A percentile compares a stretch with the other conserved stretches of the same genome.
Evolutionary conservation across 2,797 vertebrate species (phyloP).

Genomic region (Oreortyx pictus): DNA sequence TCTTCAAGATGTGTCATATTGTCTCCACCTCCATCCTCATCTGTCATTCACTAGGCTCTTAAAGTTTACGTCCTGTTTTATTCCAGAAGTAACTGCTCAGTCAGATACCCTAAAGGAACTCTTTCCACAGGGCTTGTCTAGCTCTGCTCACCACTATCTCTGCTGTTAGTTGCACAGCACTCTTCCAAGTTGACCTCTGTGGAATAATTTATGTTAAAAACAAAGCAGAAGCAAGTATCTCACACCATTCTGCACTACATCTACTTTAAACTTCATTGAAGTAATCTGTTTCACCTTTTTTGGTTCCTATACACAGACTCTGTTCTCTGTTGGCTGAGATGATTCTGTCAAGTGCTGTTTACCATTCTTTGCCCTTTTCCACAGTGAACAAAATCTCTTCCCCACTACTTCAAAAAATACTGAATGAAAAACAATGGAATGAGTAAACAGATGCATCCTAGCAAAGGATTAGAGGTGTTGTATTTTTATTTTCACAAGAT

Average conservation of each 20-base stretch:
- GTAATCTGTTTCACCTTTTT: neutral
- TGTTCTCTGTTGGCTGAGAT: neutral
- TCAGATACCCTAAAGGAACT: neutral
- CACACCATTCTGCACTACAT: neutral
- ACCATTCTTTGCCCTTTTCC: neutral
- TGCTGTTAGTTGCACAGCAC: neutral
- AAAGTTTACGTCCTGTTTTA: neutral
- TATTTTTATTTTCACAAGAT: constrained; percentile 32
- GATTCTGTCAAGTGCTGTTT: neutral
- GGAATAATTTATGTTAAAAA: constrained; percentile 20
- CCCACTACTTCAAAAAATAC: neutral
- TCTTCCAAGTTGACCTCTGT: neutral
- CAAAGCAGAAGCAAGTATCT: neutral
- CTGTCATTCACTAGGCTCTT: neutral
- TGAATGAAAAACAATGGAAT: neutral
- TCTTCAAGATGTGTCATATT: neutral
- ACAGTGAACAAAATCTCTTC: neutral
- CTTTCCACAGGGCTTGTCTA: neutral
- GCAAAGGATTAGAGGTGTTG: neutral
- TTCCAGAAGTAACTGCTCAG: neutral
- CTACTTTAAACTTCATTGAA: neutral
- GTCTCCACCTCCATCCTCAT: neutral
- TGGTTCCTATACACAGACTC: neutral
- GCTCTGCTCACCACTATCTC: neutral
- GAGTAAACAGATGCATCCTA: neutral